Percentiles rank a stretch among this genome's conserved stretches.
Conservation (phyloP, 2,113 vertebrate species). For the Anhinga anhinga region DNA sequence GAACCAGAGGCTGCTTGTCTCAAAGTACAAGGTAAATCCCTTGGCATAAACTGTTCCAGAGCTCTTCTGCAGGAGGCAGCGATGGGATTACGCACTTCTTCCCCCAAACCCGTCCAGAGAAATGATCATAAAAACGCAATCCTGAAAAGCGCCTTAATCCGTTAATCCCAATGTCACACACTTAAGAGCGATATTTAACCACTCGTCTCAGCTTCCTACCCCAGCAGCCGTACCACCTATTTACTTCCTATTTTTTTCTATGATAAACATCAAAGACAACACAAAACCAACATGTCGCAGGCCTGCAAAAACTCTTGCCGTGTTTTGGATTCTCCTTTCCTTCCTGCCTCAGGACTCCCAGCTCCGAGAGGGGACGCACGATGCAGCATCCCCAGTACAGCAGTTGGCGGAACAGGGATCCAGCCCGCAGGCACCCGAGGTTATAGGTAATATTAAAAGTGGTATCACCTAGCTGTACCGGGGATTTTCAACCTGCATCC, state of each 20-base stretch:
- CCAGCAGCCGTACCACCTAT: not conserved
- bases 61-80: not conserved
- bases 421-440: fast-evolving
- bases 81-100: not conserved
- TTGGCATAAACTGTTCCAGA: not conserved
- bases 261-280: not conserved
- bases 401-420: not conserved
- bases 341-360: not conserved
- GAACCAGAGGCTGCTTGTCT: not conserved
- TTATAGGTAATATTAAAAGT: not conserved
- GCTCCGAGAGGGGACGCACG: not conserved
- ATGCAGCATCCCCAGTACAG: not conserved
- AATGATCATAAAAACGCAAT: not conserved
- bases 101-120: not conserved
- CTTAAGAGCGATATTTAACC: not conserved
- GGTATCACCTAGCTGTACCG: not conserved
- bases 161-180: not conserved
- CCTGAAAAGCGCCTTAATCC: not conserved
- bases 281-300: not conserved
- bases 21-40: not conserved
- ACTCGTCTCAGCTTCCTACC: not conserved
- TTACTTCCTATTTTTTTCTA: not conserved
- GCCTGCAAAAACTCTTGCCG: not conserved
- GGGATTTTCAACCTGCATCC: not conserved
- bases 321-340: not conserved